Evolutionary conservation across 2,113 vertebrate genomes (phyloP).

Genomic region (Chaetodon trifascialis): DNA sequence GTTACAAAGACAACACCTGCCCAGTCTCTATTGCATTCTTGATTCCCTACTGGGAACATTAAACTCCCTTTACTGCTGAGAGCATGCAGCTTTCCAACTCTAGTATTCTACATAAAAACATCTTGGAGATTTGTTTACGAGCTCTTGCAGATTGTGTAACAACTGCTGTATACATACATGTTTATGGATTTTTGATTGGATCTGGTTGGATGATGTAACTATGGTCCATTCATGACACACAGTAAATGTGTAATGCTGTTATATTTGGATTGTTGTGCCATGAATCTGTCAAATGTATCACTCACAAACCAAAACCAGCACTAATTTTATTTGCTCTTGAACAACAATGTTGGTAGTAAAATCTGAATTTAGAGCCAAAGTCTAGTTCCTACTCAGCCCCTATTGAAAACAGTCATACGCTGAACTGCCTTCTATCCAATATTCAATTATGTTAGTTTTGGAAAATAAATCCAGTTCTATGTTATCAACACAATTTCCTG

Average conservation of each 20-base stretch:
- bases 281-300: constrained; percentile 36
- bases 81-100: background rate
- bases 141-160: background rate
- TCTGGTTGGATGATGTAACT: constrained; percentile 13
- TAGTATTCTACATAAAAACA: background rate
- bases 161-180: background rate
- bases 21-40: background rate
- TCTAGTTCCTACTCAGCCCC: background rate
- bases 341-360: constrained; percentile 10
- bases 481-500: constrained; percentile 9
- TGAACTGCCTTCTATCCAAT: background rate
- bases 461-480: background rate
- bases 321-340: constrained; percentile 35
- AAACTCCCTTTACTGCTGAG: background rate
- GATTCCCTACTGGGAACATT: background rate
- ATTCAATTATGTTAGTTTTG: constrained; percentile 24
- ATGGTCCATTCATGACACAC: background rate
- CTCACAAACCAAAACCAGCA: constrained; percentile 11
- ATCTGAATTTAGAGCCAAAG: constrained; percentile 14
- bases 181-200: background rate
- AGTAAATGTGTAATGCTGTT: constrained; percentile 15
- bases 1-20: background rate
- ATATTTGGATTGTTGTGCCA: background rate
- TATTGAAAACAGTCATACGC: constrained; percentile 10
- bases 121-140: background rate